Conservation (phyloP, 2,797 vertebrate species). For the Sebastes diploproa region DNA sequence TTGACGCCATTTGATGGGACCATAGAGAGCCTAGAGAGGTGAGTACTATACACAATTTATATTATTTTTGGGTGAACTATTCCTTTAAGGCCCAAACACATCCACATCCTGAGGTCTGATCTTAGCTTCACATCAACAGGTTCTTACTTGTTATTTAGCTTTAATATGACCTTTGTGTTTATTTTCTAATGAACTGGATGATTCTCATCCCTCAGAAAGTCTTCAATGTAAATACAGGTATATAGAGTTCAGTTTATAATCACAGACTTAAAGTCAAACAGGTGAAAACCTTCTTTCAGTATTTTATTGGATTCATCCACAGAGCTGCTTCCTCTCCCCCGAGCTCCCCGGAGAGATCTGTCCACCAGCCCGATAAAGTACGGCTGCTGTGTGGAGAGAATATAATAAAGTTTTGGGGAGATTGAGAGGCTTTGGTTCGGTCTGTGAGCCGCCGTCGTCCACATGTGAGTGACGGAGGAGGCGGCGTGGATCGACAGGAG, state of each 20-base stretch:
- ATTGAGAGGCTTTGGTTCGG: slow-evolving; percentile 21
- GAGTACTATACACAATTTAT: too few species aligned
- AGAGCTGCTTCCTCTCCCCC: neutral
- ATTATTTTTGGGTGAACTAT: too few species aligned
- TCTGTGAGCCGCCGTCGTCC: slow-evolving; percentile 19
- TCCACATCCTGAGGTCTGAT: too few species aligned
- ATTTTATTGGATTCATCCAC: neutral
- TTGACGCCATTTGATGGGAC: too few species aligned
- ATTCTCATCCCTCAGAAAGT: neutral
- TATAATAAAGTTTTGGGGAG: slow-evolving; percentile 15
- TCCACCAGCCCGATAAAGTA: slow-evolving; percentile 16
- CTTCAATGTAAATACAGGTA: neutral
- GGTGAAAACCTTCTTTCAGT: neutral
- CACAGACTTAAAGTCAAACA: neutral
- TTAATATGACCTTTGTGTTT: neutral
- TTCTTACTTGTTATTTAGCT: too few species aligned
- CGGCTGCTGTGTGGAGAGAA: slow-evolving; percentile 11
- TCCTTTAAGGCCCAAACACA: too few species aligned
- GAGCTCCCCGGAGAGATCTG: slow-evolving; percentile 25
- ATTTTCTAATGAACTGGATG: neutral
- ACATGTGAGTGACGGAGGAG: slow-evolving; percentile 41
- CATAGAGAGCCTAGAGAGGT: too few species aligned
- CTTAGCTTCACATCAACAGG: too few species aligned
- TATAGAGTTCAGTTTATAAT: neutral
- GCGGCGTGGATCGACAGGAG: slow-evolving; percentile 9